Conservation (phyloP, 1,140 invertebrate genomes). For the Diachasma alloeum region DNA sequence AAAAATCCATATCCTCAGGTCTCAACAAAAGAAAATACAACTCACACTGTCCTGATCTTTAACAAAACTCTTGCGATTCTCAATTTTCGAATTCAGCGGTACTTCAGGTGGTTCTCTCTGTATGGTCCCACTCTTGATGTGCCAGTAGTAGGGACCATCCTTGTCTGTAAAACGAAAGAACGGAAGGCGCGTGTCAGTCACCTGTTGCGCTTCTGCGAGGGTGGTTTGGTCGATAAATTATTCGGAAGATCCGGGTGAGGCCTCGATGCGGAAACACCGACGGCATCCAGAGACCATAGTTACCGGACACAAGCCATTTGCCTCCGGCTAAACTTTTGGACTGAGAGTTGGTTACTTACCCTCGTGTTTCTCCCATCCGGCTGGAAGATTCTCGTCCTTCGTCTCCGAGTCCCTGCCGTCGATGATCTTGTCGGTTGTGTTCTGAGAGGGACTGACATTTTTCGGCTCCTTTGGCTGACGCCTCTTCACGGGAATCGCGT, state of each 20-base stretch:
- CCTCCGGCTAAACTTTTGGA: constrained; percentile 6
- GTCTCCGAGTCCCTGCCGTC: constrained; percentile 61
- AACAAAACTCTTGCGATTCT: constrained; percentile 62
- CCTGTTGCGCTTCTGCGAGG: constrained; percentile 15
- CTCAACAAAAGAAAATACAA: constrained; percentile 21
- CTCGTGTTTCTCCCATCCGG: constrained; percentile 94
- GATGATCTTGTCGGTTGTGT: constrained; percentile 56
- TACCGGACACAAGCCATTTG: constrained; percentile 21
- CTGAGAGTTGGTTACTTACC: constrained; percentile 66
- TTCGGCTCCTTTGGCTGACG: constrained; percentile 65
- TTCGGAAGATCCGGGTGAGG: constrained; percentile 21
- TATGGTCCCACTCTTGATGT: constrained; percentile 97
- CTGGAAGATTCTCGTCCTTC: constrained; percentile 72
- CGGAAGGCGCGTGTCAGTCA: constrained; percentile 29
- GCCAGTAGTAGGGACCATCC: constrained; percentile 96
- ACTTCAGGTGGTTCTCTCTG: constrained; percentile 86
- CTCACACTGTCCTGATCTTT: constrained; percentile 71
- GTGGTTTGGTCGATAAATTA: constrained; percentile 30
- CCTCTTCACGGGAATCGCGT: constrained; percentile 78
- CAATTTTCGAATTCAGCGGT: constrained; percentile 58
- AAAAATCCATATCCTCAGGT: no score
- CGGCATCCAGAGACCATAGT: neutral
- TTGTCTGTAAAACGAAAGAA: constrained; percentile 73
- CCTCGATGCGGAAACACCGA: constrained; percentile 17
- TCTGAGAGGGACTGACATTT: constrained; percentile 51